Percentiles rank a stretch among this genome's conserved stretches.
phyloP scores from a whole-genome alignment of 2,797 vertebrate genomes.

The Erpetoichthys calabaricus region DNA sequence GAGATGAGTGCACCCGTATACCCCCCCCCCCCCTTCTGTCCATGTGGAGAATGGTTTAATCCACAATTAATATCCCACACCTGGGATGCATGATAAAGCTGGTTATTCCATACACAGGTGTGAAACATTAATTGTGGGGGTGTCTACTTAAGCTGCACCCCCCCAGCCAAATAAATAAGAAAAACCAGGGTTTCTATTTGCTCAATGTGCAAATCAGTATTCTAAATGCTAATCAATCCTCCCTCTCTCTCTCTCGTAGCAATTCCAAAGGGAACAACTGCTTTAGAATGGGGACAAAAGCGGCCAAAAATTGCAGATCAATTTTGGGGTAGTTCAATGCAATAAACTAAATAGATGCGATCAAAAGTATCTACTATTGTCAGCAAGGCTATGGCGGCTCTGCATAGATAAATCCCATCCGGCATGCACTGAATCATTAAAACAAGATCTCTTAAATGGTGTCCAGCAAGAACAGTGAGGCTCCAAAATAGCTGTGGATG shows the following conservation, averaged over 20 bases:
- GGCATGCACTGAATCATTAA: too few species aligned
- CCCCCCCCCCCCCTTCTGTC: too few species aligned
- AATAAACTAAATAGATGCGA: background rate
- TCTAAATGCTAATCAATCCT: conserved; percentile 47
- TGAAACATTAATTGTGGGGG: conserved; percentile 72
- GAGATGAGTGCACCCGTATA: too few species aligned
- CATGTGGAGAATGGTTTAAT: conserved; percentile 50
- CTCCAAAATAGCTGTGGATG: too few species aligned
- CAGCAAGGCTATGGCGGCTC: too few species aligned
- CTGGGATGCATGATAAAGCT: conserved; percentile 70
- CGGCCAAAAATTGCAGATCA: conserved; percentile 12
- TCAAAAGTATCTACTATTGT: too few species aligned
- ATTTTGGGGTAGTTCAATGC: conserved; percentile 3
- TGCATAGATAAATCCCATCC: too few species aligned
- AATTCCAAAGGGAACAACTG: conserved; percentile 28
- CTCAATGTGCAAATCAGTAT: conserved; percentile 45
- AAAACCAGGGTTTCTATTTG: conserved; percentile 22
- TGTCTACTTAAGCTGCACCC: conserved; percentile 51
- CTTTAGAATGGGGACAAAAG: conserved; percentile 15
- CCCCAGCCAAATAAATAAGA: conserved; percentile 13
- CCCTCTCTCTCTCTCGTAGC: conserved; percentile 34
- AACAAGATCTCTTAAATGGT: too few species aligned
- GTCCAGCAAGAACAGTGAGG: too few species aligned
- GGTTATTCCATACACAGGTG: conserved; percentile 64
- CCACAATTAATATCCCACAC: conserved; percentile 67